Base-by-base conservation (phyloP, 1,140 invertebrate genomes). In the Pinna nobilis region DNA sequence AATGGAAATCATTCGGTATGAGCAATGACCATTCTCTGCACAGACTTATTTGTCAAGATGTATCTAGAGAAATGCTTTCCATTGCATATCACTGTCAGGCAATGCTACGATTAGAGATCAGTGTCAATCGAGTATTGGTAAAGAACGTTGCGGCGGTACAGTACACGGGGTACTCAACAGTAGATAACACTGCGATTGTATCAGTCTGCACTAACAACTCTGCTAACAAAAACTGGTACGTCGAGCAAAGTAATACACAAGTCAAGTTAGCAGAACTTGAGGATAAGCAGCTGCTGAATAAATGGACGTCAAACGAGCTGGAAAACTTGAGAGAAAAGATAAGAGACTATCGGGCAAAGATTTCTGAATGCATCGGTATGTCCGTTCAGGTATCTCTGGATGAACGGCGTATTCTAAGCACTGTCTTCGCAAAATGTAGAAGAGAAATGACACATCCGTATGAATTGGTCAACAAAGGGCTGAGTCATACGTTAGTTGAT, bases 1-100 rank as follows among this genome's bases (percentile, higher is more conserved):
- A 70, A 23, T 70, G 44, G 33, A 47, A 35, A 11, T 70, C 68
- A 13, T 70, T 70, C 50, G 57, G 59, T 61, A 61, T 41, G 23
- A 61, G 33, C 13, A 59, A 70, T 47, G 15, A n/a, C 9, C 51
- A 47, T 25, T 32, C 41, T 30, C 35, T 70, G 4, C 41, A 37
- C 33, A 61, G 28, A 20, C 44, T 70, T 0, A 37, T 70, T 4
- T 49, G 41, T 37, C 41, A 59, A 7, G 32, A 61, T 23, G 49
- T 63, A 25, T 44, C 57, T 20, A 50, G 68, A 39, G 68, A 70
- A 33, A 11, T 70, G n/a, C 41, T 50, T 39, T 57, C 39, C 5
- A 70, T 70, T 11, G 57, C 68, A 25, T 61, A 51, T n/a, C 41
- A 70, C 20, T 61, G 57, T 35, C 20, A 50, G 39, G 44, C 57